phyloP scores from a whole-genome alignment of 1,140 invertebrate genomes.

The Muscidifurax raptorellus region DNA sequence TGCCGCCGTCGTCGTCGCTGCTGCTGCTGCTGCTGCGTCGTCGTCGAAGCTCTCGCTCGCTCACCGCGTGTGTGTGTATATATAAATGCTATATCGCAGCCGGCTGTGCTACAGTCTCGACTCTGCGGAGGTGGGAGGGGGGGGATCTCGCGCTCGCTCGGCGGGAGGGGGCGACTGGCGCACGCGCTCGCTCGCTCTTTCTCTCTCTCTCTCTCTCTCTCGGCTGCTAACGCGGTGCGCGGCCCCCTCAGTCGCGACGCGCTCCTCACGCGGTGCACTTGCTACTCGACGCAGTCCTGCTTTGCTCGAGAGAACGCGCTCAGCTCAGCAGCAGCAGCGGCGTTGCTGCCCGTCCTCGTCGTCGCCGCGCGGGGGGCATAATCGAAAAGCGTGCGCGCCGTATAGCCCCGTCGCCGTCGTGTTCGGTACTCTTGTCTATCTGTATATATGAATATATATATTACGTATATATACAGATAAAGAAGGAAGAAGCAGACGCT shows the following conservation, averaged over 20 bases:
- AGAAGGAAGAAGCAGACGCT: no score
- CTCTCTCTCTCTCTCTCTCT: background rate
- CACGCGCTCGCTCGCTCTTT: constrained; percentile 50
- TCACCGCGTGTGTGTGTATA: background rate
- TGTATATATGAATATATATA: no score
- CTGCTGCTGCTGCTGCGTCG: background rate
- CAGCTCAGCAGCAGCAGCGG: background rate
- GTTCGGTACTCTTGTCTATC: background rate
- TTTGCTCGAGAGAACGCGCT: constrained; percentile 51
- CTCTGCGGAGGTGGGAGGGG: background rate
- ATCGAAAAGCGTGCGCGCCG: background rate
- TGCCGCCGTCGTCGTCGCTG: background rate
- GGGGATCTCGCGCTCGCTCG: background rate
- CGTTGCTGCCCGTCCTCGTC: background rate
- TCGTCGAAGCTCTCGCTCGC: background rate
- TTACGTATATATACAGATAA: no score
- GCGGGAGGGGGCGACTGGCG: background rate
- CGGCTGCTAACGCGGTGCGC: constrained; percentile 51
- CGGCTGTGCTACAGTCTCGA: background rate
- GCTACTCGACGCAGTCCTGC: constrained; percentile 58
- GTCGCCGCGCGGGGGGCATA: background rate
- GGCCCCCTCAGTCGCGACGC: constrained; percentile 74
- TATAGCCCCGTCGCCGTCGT: background rate
- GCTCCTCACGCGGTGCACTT: constrained; percentile 73
- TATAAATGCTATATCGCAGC: background rate